Evolutionary conservation across 2,888 invertebrate species (phyloP), one percentile per base, ranked within the genome.

Genomic region (Strigamia transsilvanica): DNA sequence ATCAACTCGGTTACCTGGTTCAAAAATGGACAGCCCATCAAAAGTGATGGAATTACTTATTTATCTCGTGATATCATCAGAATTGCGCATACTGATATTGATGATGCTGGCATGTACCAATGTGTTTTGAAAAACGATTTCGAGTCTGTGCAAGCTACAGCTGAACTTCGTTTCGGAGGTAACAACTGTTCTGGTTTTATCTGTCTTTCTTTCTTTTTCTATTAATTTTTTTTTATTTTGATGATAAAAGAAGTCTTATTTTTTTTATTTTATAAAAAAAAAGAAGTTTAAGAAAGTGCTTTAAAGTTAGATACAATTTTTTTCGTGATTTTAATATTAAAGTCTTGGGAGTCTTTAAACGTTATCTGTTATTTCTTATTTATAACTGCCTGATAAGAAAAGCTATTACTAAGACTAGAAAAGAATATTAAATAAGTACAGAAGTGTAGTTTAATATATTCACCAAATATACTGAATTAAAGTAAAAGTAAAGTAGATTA

Each of bases 1-100:
- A 51, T 80, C 32, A 80, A 41, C 41, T 80, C 80, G 18, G 80
- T 80, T 34, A 80, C 80, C 32, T 80, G 80, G 80, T 80, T 80
- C n/a, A 80, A 80, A 51, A 80, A 80, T 80, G 80, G 80, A 42
- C 56, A 42, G 32, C 51, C 80, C 32, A 32, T 80, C 46, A 41
- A 41, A 23, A 80, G 12, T 42, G 56, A 42, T 42, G 42, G 80
- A 51, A 51, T 80, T 23, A 80, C 46, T 27, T 46, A 51, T 27
- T 46, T 80, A 46, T 80, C 80, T 13, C 46, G 51, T 13, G 80
- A 80, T 34, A 27, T 80, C 46, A 80, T 80, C 46, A 42, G 80
- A 32, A 51, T 80, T 4, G 21, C 32, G 23, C 80, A 80, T 13
- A 80, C 80, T 42, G 80, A 80, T 34, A 46, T 46, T 80, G 80